phyloP scores from a whole-genome alignment of 2,888 invertebrate genomes.

The Pherbina coryleti region DNA sequence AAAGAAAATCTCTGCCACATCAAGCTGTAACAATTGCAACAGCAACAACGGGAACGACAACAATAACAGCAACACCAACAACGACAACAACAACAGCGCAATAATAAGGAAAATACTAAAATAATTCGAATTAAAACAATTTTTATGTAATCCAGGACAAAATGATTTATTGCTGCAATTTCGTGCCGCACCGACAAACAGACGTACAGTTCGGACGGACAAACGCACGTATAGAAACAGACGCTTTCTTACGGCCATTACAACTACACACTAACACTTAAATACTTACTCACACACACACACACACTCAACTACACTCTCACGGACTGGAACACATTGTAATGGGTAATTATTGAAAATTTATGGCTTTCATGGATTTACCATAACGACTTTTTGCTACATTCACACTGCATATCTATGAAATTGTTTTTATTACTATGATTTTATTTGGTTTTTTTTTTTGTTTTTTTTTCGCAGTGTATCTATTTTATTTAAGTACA shows the following conservation, averaged over 20 bases:
- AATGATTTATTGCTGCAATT: slow-evolving; percentile 66
- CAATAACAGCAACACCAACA: slow-evolving; percentile 12
- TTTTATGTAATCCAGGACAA: slow-evolving; percentile 66
- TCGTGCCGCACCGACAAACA: slow-evolving; percentile 51
- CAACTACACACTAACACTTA: slow-evolving; percentile 20
- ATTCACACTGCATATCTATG: slow-evolving; percentile 30
- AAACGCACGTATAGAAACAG: neutral
- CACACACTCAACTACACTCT: slow-evolving; percentile 32
- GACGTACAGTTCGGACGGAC: neutral
- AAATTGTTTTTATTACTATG: slow-evolving; percentile 20
- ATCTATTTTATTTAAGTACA: slow-evolving; percentile 12
- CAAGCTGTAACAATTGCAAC: neutral
- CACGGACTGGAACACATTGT: slow-evolving; percentile 46
- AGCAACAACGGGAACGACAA: neutral
- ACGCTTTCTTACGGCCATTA: neutral
- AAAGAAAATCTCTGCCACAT: neutral
- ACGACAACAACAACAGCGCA: slow-evolving; percentile 24
- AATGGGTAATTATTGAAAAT: slow-evolving; percentile 69
- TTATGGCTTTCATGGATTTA: slow-evolving; percentile 64
- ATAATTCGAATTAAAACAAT: slow-evolving; percentile 59
- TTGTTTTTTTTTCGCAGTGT: slow-evolving; percentile 24
- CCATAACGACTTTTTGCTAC: slow-evolving; percentile 46
- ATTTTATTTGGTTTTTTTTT: slow-evolving; percentile 29
- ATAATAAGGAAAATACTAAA: slow-evolving; percentile 28
- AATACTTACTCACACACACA: slow-evolving; percentile 25